Percentiles rank a stretch among this genome's conserved stretches.
Conservation (phyloP, 2,888 invertebrate species). For the Anthophora plumipes region DNA sequence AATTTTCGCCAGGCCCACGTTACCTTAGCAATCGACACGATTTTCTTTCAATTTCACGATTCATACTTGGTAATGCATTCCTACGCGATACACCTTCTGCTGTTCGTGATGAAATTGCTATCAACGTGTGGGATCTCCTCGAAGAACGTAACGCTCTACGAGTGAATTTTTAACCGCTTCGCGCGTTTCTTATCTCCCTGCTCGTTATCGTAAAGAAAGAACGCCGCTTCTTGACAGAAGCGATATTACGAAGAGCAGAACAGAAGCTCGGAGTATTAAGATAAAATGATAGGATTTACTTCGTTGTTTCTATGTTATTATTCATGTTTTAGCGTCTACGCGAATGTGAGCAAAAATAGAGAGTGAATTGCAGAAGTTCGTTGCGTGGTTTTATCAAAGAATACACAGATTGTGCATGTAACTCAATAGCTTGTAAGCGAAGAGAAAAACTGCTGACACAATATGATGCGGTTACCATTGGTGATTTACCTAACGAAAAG, state of each 20-base stretch:
- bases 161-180: slow-evolving; percentile 1
- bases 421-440: too few relatives aligned
- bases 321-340: not conserved
- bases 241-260: not conserved
- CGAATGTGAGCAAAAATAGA: not conserved
- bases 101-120: slow-evolving; percentile 18
- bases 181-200: not conserved
- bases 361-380: not conserved
- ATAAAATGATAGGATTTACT: not conserved
- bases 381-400: not conserved
- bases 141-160: not conserved
- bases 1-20: slow-evolving; percentile 50
- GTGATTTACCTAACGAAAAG: too few relatives aligned
- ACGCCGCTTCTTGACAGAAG: not conserved
- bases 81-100: not conserved
- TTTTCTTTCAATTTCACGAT: slow-evolving; percentile 56
- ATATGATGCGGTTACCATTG: too few relatives aligned
- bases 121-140: not conserved
- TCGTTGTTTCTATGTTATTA: not conserved
- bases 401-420: too few relatives aligned
- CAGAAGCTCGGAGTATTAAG: not conserved
- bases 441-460: too few relatives aligned
- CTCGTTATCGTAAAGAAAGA: not conserved
- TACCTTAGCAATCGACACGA: slow-evolving; percentile 39
- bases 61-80: slow-evolving; percentile 14